Evolutionary conservation across 2,888 invertebrate genomes (phyloP).

Genomic region (Cantharis nigra): DNA sequence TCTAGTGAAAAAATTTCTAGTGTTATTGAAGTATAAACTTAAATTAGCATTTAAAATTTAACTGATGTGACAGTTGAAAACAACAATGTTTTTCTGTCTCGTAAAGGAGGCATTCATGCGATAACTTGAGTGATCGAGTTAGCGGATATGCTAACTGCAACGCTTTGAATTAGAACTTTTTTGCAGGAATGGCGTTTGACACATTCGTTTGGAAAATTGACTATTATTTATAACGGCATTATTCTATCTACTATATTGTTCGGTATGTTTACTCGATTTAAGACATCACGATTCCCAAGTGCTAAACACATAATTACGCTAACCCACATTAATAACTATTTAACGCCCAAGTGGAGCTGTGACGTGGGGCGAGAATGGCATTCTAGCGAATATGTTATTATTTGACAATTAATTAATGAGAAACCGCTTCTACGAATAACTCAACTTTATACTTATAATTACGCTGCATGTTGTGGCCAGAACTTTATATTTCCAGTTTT

Average conservation of each 20-base stretch:
- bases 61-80: background rate
- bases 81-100: background rate
- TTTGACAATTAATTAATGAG: background rate
- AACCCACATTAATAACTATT: background rate
- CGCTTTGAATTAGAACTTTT: background rate
- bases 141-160: background rate
- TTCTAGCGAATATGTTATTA: background rate
- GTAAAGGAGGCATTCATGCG: background rate
- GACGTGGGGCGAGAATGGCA: background rate
- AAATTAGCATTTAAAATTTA: background rate
- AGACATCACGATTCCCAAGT: background rate
- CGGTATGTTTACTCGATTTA: background rate
- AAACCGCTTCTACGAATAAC: background rate
- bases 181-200: background rate
- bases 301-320: background rate
- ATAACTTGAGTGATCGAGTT: background rate
- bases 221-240: background rate
- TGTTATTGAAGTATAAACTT: background rate
- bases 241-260: background rate
- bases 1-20: background rate
- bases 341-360: background rate
- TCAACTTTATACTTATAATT: background rate
- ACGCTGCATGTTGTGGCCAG: background rate
- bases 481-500: background rate
- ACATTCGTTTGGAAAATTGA: background rate